phyloP scores from a whole-genome alignment of 2,797 vertebrate species.

The Sphenodon punctatus region DNA sequence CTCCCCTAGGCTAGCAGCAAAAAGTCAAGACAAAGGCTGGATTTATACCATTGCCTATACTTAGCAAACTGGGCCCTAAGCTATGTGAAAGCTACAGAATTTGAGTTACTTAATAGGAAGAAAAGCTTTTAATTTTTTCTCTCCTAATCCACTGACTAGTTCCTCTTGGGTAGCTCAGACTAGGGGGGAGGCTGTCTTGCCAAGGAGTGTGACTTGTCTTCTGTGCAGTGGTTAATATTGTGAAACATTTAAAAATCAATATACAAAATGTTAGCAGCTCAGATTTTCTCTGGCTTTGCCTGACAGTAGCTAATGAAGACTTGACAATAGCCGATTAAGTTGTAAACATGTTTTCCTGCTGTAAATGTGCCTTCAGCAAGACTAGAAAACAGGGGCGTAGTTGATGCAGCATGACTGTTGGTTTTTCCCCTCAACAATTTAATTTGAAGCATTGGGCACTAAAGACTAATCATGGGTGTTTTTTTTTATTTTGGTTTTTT shows the following conservation, averaged over 20 bases:
- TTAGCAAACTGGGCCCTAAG: not conserved
- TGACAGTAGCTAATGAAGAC: not conserved
- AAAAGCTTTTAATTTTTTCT: not conserved
- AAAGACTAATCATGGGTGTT: not conserved
- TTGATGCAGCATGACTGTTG: not conserved
- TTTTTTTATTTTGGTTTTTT: no score
- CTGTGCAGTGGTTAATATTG: not conserved
- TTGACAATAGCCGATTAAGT: not conserved
- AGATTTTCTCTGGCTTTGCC: constrained; percentile 5
- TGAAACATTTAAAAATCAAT: not conserved
- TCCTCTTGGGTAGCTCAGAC: not conserved
- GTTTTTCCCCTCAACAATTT: not conserved
- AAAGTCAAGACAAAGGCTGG: not conserved
- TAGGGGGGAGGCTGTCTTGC: not conserved
- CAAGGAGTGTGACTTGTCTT: not conserved
- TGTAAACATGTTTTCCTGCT: not conserved
- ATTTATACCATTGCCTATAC: fast-evolving
- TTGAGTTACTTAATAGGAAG: not conserved
- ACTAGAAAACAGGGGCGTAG: not conserved
- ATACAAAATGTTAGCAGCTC: not conserved
- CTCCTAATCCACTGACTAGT: not conserved
- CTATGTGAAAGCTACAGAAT: not conserved
- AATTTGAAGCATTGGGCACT: not conserved
- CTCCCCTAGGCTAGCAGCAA: not conserved
- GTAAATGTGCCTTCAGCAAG: not conserved